Conservation (phyloP, 2,113 vertebrate genomes). For the Vulpes vulpes region DNA sequence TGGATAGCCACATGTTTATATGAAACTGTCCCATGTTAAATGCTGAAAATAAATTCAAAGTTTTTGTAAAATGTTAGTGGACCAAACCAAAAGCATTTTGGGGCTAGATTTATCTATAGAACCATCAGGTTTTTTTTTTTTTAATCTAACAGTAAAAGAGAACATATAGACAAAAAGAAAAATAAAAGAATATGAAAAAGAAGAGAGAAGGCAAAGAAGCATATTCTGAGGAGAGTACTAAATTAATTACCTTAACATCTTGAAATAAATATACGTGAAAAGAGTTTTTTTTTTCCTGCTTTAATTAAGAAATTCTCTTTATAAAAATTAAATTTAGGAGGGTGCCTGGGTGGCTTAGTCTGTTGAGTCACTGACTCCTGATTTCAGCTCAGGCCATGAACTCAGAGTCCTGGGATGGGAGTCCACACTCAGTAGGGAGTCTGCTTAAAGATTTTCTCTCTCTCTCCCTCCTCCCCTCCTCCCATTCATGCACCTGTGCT, state of each 20-base stretch:
- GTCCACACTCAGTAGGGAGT: background rate
- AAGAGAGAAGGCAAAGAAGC: background rate
- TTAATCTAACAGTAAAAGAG: background rate
- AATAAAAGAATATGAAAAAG: background rate
- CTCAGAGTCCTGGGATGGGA: background rate
- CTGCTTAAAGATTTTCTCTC: background rate
- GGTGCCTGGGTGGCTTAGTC: background rate
- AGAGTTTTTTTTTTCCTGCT: background rate
- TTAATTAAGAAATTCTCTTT: background rate
- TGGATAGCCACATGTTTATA: background rate
- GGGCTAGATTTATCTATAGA: background rate
- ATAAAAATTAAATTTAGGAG: background rate
- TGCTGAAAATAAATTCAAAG: background rate
- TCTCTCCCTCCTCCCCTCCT: background rate
- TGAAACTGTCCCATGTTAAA: background rate
- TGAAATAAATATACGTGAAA: background rate
- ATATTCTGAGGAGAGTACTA: background rate
- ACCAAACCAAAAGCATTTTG: background rate
- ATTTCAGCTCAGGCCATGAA: background rate
- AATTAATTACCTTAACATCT: background rate
- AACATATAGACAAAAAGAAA: background rate
- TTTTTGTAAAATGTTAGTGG: background rate
- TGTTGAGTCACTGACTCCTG: background rate
- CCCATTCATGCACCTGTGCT: background rate
- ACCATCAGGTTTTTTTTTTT: background rate